Evolutionary conservation across 2,888 invertebrate species (phyloP).

Genomic region (Lasioglossum zephyrum): DNA sequence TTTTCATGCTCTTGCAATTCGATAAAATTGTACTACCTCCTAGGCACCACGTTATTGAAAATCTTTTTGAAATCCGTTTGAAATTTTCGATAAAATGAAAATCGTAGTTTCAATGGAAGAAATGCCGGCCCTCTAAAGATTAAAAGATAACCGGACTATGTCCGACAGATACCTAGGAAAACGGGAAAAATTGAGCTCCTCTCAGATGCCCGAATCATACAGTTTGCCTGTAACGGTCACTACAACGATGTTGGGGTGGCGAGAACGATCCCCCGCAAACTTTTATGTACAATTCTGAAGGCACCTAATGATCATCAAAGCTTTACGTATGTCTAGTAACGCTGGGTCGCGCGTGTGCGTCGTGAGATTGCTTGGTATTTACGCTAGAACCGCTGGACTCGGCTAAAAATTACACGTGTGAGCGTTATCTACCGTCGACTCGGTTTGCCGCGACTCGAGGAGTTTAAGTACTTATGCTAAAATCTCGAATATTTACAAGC

Average conservation of each 20-base stretch:
- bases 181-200: background rate
- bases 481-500: conserved; percentile 50
- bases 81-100: background rate
- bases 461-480: conserved; percentile 31
- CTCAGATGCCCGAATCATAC: conserved; percentile 35
- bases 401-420: background rate
- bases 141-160: background rate
- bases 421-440: conserved; percentile 16
- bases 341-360: conserved; percentile 34
- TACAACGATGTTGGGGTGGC: conserved; percentile 1
- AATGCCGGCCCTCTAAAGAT: background rate
- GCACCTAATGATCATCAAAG: conserved; percentile 57
- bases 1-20: background rate
- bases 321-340: conserved; percentile 12
- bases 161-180: background rate
- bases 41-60: background rate
- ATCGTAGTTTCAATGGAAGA: background rate
- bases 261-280: conserved; percentile 30
- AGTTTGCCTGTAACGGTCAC: conserved; percentile 19
- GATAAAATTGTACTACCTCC: background rate
- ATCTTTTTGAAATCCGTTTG: background rate
- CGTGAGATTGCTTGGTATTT: conserved; percentile 18
- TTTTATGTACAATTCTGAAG: conserved; percentile 45
- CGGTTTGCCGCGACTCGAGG: background rate
- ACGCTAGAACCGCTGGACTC: conserved; percentile 4